Base-by-base conservation (phyloP, 2,113 vertebrate genomes). In the Gasterosteus aculeatus region DNA sequence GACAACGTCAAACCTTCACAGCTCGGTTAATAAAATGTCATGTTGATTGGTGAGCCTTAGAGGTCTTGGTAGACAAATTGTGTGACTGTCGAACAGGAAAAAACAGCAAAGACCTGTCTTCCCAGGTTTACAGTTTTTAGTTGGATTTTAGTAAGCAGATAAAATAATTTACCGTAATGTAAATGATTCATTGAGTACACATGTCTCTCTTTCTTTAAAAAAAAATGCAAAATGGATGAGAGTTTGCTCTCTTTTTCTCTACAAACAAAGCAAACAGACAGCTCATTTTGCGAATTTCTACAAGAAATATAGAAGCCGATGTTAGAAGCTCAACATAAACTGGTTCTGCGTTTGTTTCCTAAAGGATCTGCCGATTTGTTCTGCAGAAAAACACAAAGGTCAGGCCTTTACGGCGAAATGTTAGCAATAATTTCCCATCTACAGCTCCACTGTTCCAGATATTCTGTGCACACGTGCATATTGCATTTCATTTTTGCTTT, bases 401-500 rank as follows among this genome's bases (percentile, higher is more conserved):
- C 60, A 80, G 72, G 69, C 54, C 38, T 69, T 64, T 26, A 18
- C 2, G 1, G 38, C 7, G 12, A 63, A 78, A 75, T 12, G 56
- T 53, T 31, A 63, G 54, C 66, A 44, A 22, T 33, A 59, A 80
- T 63, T 63, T 69, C 11, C 58, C 5, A 54, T 80, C 49, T 72
- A 69, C 47, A 59, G 62, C 59, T 42, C 54, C 58, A n/a, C 54
- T 65, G 73, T 75, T 71, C 15, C 68, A 49, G 35, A 74, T 74
- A 46, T 39, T 11, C 82, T 47, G 35, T 74, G 71, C 72, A 84
- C 75, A 67, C 81, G 67, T 84, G 75, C 80, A 69, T 90, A 83
- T 87, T 91, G 56, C 78, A 78, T 85, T 91, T 90, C 70, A 78
- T 73, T 84, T 80, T 81, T 63, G 41, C 33, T 76, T 79, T 80